Base-by-base conservation (phyloP, 2,797 vertebrate species). In the Sebastes diploproa region DNA sequence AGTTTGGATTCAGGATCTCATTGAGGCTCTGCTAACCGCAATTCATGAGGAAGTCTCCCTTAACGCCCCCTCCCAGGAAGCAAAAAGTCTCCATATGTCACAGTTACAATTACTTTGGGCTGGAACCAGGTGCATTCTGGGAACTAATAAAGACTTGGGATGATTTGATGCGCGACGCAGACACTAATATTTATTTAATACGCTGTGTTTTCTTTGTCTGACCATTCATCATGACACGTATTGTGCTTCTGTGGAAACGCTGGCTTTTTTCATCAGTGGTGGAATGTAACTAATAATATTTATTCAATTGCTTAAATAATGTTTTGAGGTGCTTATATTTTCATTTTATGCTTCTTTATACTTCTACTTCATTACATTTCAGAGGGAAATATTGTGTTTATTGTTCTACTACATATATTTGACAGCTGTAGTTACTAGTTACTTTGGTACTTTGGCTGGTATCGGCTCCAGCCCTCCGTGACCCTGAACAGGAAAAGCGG, bases 1-100 rank as follows among this genome's bases (percentile, higher is more conserved):
- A 85, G 84, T 86, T 90, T 85, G 64, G 72, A 90, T 86, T 86
- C 77, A 77, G 84, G 84, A 91, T 87, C 73, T 86, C 74, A 23
- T n/a, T 67, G 81, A 90, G 84, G 72, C 69, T 83, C 75, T 78
- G n/a, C 62, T 78, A 85, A 88, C 89, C 84, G n/a, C 86, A 85
- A 67, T 81, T 88, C 83, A 75, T 38, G 77, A 81, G 59, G 54
- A 83, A 63, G 65, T 69, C 59, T 32, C 42, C 64, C 30, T 70
- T 30, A 75, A 61, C 73, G 38, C 52, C 68, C 25, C 22, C 34
- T 72, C 12, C 20, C 55, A 77, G 64, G 74, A 92, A 81, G 77
- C 27, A 78, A 72, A 86, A 86, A 76, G 34, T 74, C 70, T 87
- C 88, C 42, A 71, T 78, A 66, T 77, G 78, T 92, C 78, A 92